Evolutionary conservation across 2,888 invertebrate genomes (phyloP).

Genomic region (Heliconius aoede): DNA sequence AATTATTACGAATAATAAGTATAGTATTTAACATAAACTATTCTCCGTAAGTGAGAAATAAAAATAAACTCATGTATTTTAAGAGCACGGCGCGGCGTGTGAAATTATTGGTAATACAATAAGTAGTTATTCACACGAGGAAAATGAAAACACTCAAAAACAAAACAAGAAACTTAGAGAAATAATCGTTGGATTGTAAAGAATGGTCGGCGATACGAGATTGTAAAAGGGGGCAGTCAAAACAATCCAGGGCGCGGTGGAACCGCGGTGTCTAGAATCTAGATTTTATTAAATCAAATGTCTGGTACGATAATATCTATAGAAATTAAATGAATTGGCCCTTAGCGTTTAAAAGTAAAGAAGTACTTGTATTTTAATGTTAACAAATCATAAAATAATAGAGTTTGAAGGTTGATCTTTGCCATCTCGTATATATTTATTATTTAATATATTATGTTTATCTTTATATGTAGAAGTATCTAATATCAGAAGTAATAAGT

Average conservation of each 20-base stretch:
- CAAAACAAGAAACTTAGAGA: constrained; percentile 58
- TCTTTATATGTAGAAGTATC: not conserved
- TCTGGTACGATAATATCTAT: constrained; percentile 36
- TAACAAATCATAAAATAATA: not conserved
- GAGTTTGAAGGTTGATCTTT: not conserved
- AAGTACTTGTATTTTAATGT: not conserved
- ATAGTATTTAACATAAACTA: not conserved
- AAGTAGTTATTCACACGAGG: constrained; percentile 56
- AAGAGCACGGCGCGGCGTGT: constrained; percentile 51
- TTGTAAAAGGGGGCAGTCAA: constrained; percentile 55
- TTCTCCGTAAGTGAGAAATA: constrained; percentile 39
- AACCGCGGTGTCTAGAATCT: constrained; percentile 40
- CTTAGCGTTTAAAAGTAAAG: constrained; percentile 17
- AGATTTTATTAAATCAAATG: constrained; percentile 45
- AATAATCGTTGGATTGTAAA: constrained; percentile 62
- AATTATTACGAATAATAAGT: not conserved
- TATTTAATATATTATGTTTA: not conserved
- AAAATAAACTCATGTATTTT: constrained; percentile 48
- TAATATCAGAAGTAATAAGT: not conserved
- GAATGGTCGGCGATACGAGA: constrained; percentile 56
- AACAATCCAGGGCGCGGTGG: constrained; percentile 45
- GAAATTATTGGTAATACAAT: constrained; percentile 60
- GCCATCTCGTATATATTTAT: not conserved
- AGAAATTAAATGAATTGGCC: constrained; percentile 38
- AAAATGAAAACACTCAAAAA: constrained; percentile 60